These are phyloP conservation scores for silkworm (Bombyx mori) DNA, from an alignment of 1,140 invertebrate species.

Conservation along the genomic window DNA sequence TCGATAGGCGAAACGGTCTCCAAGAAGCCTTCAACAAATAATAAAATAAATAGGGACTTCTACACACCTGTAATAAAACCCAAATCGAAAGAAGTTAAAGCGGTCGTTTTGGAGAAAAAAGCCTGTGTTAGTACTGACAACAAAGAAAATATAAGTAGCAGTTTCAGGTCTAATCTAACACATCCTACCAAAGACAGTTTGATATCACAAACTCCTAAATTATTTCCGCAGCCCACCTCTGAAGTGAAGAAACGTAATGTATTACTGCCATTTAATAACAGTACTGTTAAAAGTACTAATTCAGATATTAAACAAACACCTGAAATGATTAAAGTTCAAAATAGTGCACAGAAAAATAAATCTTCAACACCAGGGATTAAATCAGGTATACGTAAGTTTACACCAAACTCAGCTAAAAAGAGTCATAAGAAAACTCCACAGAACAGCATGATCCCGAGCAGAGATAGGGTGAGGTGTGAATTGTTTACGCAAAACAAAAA, in stretches of 20 bases:
- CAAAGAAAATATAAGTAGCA: slow-evolving; percentile 41
- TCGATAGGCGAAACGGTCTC: slow-evolving; percentile 36
- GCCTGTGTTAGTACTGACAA: slow-evolving; percentile 21
- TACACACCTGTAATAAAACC: slow-evolving; percentile 32
- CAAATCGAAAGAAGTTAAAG: slow-evolving; percentile 26
- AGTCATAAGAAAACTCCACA: slow-evolving; percentile 44
- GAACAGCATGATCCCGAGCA: slow-evolving; percentile 31
- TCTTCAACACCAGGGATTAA: slow-evolving; percentile 52
- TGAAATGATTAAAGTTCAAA: slow-evolving; percentile 28
- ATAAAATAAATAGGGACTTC: slow-evolving; percentile 25
- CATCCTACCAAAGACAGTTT: slow-evolving; percentile 33
- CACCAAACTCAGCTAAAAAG: slow-evolving; percentile 38
- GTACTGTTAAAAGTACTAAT: slow-evolving; percentile 17
- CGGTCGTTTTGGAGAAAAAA: slow-evolving; percentile 44
- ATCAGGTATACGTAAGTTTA: slow-evolving; percentile 49
- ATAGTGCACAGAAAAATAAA: slow-evolving; percentile 35
- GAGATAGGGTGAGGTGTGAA: slow-evolving; percentile 53
- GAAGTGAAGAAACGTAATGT: slow-evolving; percentile 36
- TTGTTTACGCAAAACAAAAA: slow-evolving; percentile 40
- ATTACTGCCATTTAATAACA: slow-evolving; percentile 28
- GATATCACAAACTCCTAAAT: slow-evolving; percentile 23
- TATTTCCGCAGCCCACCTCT: slow-evolving; percentile 14
- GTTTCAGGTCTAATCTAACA: slow-evolving; percentile 26
- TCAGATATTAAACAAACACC: slow-evolving; percentile 40
- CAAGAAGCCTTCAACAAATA: slow-evolving; percentile 24